Evolutionary conservation across 2,888 invertebrate species (phyloP).

Genomic region (Pemphredon lugubris): DNA sequence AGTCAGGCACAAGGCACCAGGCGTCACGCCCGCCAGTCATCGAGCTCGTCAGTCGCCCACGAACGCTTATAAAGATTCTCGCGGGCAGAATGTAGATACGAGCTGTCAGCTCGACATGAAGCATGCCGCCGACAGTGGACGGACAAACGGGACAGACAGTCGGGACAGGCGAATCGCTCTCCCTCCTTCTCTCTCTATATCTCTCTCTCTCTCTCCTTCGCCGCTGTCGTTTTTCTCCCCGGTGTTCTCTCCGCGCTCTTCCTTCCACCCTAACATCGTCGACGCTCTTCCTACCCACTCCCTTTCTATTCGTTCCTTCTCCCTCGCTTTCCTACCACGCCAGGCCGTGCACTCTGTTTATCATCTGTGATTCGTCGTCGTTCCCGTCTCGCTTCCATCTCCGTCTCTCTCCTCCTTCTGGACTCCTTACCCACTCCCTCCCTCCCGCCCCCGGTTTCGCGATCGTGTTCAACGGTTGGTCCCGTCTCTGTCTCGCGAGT

Average conservation of each 20-base stretch:
- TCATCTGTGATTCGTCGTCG: slow-evolving; percentile 1
- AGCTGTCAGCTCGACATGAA: slow-evolving; percentile 72
- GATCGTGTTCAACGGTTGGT: slow-evolving; percentile 22
- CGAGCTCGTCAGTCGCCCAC: slow-evolving; percentile 73
- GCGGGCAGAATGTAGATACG: slow-evolving; percentile 72
- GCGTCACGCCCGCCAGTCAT: slow-evolving; percentile 74
- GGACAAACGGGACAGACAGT: slow-evolving; percentile 63
- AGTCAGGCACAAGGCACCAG: slow-evolving; percentile 64
- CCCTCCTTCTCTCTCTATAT: slow-evolving; percentile 33
- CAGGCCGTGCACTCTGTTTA: not conserved
- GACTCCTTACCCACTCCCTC: not conserved
- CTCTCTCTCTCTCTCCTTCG: not conserved
- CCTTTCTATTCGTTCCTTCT: slow-evolving; percentile 14
- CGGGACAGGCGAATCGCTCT: slow-evolving; percentile 63
- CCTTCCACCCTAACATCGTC: no score
- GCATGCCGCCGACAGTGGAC: slow-evolving; percentile 69
- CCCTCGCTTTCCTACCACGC: not conserved
- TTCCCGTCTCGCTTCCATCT: slow-evolving; percentile 13
- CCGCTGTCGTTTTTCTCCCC: slow-evolving; percentile 9
- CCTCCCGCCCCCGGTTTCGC: slow-evolving; percentile 14
- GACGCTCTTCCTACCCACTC: slow-evolving; percentile 1
- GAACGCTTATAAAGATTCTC: slow-evolving; percentile 73
- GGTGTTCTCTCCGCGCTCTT: slow-evolving; percentile 10
- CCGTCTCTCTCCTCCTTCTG: not conserved
- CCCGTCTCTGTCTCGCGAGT: slow-evolving; percentile 40